Conservation (phyloP, 1,140 invertebrate genomes). For the Aleiodes sp. region DNA sequence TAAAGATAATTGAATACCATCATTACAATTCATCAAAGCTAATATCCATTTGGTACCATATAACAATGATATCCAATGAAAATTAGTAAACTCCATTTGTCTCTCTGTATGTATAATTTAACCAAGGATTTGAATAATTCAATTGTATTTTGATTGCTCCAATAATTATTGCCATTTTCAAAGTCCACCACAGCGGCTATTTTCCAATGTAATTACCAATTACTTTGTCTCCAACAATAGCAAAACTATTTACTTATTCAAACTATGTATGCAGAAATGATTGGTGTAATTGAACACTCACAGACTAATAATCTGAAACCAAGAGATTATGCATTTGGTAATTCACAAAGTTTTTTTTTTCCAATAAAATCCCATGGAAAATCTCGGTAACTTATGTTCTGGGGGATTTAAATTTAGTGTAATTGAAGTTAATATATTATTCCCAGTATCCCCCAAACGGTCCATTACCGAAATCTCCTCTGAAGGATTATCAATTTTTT, state of each 20-base stretch:
- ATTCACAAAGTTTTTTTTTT: not conserved
- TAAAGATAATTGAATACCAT: no score
- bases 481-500: not conserved
- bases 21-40: no score
- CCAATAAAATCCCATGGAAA: constrained; percentile 5
- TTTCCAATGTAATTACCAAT: constrained; percentile 6
- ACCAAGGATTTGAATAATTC: not conserved
- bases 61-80: no score
- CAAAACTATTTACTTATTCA: not conserved
- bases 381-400: not conserved
- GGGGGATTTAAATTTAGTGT: not conserved
- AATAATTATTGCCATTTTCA: not conserved
- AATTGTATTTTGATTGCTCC: not conserved
- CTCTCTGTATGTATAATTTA: not conserved
- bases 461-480: constrained; percentile 1
- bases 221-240: not conserved
- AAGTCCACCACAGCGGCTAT: not conserved
- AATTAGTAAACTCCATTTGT: no score
- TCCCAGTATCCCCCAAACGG: not conserved
- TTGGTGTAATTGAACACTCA: not conserved
- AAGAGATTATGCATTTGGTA: not conserved
- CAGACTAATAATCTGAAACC: not conserved
- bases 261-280: not conserved
- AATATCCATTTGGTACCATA: no score
- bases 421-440: constrained; percentile 8